These are phyloP conservation scores for Macrostomum cliftonense DNA, from an alignment of 2,888 invertebrate species.

Conservation along the genomic window DNA sequence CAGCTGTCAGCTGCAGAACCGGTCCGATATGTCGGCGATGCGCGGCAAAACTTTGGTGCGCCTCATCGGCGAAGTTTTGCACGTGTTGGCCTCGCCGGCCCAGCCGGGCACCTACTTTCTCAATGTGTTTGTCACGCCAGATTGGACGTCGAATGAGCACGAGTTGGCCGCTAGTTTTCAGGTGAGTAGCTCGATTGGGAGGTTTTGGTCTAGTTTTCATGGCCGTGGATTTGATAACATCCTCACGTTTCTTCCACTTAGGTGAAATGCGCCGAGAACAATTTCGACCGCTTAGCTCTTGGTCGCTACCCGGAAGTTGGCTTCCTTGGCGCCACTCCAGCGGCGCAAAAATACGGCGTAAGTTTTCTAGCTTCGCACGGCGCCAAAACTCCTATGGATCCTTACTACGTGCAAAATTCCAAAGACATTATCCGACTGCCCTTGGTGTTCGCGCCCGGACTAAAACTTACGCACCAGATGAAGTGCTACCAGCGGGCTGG, in stretches of 20 bases:
- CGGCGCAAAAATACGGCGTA: conserved; percentile 7
- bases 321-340: conserved; percentile 10
- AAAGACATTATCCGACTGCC: conserved; percentile 1
- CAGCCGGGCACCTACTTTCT: conserved; percentile 36
- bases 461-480: conserved; percentile 9
- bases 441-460: conserved; percentile 6
- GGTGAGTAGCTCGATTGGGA: too few relatives aligned
- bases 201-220: too few relatives aligned
- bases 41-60: conserved; percentile 6
- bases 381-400: too few relatives aligned
- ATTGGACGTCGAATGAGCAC: conserved; percentile 24
- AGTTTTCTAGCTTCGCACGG: background rate
- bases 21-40: conserved; percentile 13
- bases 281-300: conserved; percentile 10
- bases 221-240: too few relatives aligned
- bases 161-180: conserved; percentile 32
- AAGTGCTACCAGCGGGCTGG: conserved; percentile 11
- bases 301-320: conserved; percentile 12
- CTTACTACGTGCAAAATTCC: too few relatives aligned
- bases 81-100: conserved; percentile 35
- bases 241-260: background rate
- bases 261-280: conserved; percentile 11
- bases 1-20: conserved; percentile 19
- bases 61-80: conserved; percentile 6
- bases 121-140: conserved; percentile 32